Evolutionary conservation across 2,888 invertebrate genomes (phyloP).

Genomic region (Mactromeris polynyma): DNA sequence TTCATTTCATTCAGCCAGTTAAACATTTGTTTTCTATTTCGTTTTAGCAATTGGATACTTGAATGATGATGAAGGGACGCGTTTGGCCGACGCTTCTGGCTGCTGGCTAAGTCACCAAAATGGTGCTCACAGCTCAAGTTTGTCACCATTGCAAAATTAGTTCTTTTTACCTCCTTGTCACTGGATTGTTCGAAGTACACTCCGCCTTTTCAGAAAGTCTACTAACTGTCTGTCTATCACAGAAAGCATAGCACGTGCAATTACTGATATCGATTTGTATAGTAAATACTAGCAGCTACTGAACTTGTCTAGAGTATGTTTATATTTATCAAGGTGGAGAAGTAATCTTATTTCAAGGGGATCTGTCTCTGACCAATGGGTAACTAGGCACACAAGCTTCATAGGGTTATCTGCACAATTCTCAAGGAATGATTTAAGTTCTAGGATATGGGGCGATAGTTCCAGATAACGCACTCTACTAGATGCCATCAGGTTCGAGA

Average conservation of each 20-base stretch:
- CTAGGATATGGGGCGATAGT: conserved; percentile 21
- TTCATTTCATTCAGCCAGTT: conserved; percentile 60
- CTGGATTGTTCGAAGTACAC: conserved; percentile 11
- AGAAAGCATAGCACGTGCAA: conserved; percentile 41
- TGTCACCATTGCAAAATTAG: conserved; percentile 58
- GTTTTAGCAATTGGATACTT: conserved; percentile 66
- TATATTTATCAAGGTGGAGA: not conserved
- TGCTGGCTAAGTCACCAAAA: conserved; percentile 68
- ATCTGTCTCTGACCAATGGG: conserved; percentile 12
- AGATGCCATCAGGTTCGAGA: conserved; percentile 56
- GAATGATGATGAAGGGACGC: conserved; percentile 69
- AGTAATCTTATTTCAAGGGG: conserved; percentile 10
- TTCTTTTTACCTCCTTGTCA: conserved; percentile 32
- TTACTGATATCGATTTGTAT: conserved; percentile 14
- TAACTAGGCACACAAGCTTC: not conserved
- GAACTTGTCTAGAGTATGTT: not conserved
- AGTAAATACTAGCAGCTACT: conserved; percentile 3
- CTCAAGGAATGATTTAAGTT: conserved; percentile 20
- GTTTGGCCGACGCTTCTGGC: conserved; percentile 60
- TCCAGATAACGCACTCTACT: conserved; percentile 53
- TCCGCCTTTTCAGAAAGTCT: conserved; percentile 65
- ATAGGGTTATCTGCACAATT: not conserved
- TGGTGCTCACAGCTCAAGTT: conserved; percentile 72
- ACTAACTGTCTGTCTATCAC: conserved; percentile 56
- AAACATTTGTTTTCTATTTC: conserved; percentile 54